These are phyloP conservation scores for Calephelis perditalis DNA, from an alignment of 2,888 invertebrate species.

Conservation along the genomic window DNA sequence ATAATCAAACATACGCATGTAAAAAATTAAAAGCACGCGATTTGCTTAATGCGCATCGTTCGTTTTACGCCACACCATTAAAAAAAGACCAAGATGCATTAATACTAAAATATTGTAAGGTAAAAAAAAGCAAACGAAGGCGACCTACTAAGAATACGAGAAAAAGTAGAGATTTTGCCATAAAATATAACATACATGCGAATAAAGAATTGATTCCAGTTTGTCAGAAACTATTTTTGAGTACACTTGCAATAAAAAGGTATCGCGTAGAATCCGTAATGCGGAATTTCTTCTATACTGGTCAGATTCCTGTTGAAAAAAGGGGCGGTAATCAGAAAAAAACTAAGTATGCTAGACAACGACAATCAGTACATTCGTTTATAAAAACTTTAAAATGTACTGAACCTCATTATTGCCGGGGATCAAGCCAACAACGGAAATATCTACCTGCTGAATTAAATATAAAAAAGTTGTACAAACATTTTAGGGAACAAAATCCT, in stretches of 20 bases:
- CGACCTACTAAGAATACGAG: not conserved
- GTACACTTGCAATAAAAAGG: too few species aligned
- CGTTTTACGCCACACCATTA: slow-evolving; percentile 5
- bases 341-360: slow-evolving; percentile 5
- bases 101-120: slow-evolving; percentile 8
- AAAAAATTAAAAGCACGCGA: slow-evolving; percentile 8
- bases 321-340: slow-evolving; percentile 6
- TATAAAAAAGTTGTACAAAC: slow-evolving; percentile 13
- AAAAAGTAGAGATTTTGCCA: not conserved
- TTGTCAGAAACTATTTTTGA: too few species aligned
- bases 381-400: too few species aligned
- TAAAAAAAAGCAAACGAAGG: slow-evolving; percentile 6
- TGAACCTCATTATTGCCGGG: slow-evolving; percentile 3
- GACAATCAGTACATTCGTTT: too few species aligned
- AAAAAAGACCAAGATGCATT: slow-evolving; percentile 10
- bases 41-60: slow-evolving; percentile 1
- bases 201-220: too few species aligned
- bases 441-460: slow-evolving; percentile 8
- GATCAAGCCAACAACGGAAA: slow-evolving; percentile 7
- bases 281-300: slow-evolving; percentile 1
- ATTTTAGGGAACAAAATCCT: slow-evolving; percentile 3
- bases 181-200: too few species aligned
- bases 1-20: slow-evolving; percentile 4
- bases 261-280: too few species aligned
- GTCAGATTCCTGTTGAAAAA: slow-evolving; percentile 6